Evolutionary conservation across 1,140 invertebrate species (phyloP).

Genomic region (Drosophila triauraria): DNA sequence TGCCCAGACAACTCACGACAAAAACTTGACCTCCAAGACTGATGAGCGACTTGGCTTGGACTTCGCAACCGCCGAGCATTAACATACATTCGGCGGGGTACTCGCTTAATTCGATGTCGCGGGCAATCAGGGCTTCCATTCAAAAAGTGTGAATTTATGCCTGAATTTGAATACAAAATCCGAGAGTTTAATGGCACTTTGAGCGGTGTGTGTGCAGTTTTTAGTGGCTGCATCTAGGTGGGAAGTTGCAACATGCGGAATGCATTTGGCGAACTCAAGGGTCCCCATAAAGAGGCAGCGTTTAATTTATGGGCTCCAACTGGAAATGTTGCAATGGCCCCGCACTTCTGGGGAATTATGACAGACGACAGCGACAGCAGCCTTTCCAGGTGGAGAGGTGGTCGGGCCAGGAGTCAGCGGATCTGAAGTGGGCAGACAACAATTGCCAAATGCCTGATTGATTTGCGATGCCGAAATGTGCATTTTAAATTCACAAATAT

Average conservation of each 20-base stretch:
- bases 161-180: slow-evolving; percentile 26
- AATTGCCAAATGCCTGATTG: slow-evolving; percentile 69
- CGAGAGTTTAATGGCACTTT: slow-evolving; percentile 3
- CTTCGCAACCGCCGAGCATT: slow-evolving; percentile 54
- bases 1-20: slow-evolving; percentile 38
- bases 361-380: slow-evolving; percentile 10
- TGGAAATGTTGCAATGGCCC: slow-evolving; percentile 28
- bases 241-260: slow-evolving; percentile 24
- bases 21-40: slow-evolving; percentile 50
- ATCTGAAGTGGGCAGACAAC: slow-evolving; percentile 45
- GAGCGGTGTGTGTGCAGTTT: not conserved
- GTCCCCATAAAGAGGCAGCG: slow-evolving; percentile 29
- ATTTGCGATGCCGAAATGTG: slow-evolving; percentile 54
- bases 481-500: slow-evolving; percentile 61
- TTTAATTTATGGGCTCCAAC: slow-evolving; percentile 39
- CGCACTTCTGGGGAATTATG: slow-evolving; percentile 3
- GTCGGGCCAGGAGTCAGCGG: slow-evolving; percentile 29
- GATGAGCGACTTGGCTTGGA: slow-evolving; percentile 16
- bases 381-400: slow-evolving; percentile 20
- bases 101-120: slow-evolving; percentile 29
- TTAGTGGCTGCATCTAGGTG: slow-evolving; percentile 1
- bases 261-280: slow-evolving; percentile 16
- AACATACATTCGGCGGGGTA: slow-evolving; percentile 64
- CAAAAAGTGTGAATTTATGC: slow-evolving; percentile 9
- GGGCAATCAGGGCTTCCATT: slow-evolving; percentile 38